Base-by-base conservation (phyloP, 2,113 vertebrate genomes). In the Origma solitaria region DNA sequence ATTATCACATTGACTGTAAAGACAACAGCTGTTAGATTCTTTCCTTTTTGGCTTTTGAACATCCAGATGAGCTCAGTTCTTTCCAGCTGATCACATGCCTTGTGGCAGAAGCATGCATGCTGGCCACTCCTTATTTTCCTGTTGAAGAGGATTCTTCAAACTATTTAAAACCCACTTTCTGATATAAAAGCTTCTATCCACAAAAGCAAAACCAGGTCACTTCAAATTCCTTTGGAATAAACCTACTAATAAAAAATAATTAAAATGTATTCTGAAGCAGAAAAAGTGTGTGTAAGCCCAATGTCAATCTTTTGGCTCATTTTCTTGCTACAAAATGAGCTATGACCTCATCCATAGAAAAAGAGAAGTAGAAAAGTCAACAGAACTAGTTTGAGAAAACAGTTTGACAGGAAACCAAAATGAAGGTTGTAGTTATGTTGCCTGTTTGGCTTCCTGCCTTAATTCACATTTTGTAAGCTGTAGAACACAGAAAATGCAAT, bases 11-110 rank as follows among this genome's bases (percentile, higher is more conserved):
- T 95, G 85, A 58, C 73, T 92, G 64, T 56, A 92, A 87, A 95
- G 73, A 82, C 42, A 91, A 90, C 90, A 95, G 94, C 94, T 96
- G 94, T 71, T 93, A 81, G 50, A 91, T 75, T 88, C 85, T 93
- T 96, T 81, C 92, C 82, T 68, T 96, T 92, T 86, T 83, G 65
- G 82, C 77, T 92, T 86, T 51, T 81, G 49, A 81, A 72, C 66
- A 86, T 33, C 51, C 66, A 87, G 72, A 94, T 95, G 92, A 93
- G 66, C 68, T 96, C 40, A 93, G 25, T 93, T 87, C 56, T 96
- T 95, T 94, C 90, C 89, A 96, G 54, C 15, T 62, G 73, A 90
- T 90, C 94, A 93, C 80, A 96, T 86, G 90, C 42, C 53, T 71
- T 42, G 85, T 65, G 40, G 92, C 64, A 94, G 78, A 84, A 87